These are phyloP conservation scores for Pogonomyrmex californicus DNA, from an alignment of 1,140 invertebrate species.

Conservation along the genomic window DNA sequence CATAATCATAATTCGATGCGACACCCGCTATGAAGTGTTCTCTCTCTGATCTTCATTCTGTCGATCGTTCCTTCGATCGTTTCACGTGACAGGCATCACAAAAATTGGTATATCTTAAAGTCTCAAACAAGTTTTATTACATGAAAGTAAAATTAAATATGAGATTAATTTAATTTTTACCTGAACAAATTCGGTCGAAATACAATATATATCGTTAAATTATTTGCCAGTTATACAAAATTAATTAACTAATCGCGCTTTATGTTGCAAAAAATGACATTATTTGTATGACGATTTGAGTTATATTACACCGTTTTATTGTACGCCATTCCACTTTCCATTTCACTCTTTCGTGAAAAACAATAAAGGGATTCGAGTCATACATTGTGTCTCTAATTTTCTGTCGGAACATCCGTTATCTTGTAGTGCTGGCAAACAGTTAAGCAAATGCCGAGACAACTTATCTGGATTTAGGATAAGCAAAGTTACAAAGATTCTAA, in stretches of 20 bases:
- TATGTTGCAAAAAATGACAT: not conserved
- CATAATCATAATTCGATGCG: not conserved
- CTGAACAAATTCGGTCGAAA: not conserved
- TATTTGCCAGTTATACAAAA: not conserved
- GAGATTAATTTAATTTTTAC: not conserved
- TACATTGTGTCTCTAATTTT: constrained; percentile 51
- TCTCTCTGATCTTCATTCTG: not conserved
- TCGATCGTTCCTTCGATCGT: not conserved
- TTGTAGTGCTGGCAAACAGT: constrained; percentile 47
- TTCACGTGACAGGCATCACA: not conserved
- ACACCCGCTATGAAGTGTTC: not conserved
- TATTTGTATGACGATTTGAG: not conserved
- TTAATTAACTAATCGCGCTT: not conserved
- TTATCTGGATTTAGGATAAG: constrained; percentile 24
- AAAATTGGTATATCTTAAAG: not conserved
- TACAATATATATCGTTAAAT: not conserved
- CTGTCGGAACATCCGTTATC: constrained; percentile 28
- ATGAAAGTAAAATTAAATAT: not conserved
- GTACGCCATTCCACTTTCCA: not conserved
- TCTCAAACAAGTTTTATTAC: not conserved
- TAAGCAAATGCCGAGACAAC: constrained; percentile 42
- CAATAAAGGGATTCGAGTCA: constrained; percentile 41
- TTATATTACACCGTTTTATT: constrained; percentile 14
- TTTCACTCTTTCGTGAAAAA: constrained; percentile 1
- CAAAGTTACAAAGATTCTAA: constrained; percentile 47